phyloP scores from a whole-genome alignment of 1,140 invertebrate species.

The Ruditapes philippinarum region DNA sequence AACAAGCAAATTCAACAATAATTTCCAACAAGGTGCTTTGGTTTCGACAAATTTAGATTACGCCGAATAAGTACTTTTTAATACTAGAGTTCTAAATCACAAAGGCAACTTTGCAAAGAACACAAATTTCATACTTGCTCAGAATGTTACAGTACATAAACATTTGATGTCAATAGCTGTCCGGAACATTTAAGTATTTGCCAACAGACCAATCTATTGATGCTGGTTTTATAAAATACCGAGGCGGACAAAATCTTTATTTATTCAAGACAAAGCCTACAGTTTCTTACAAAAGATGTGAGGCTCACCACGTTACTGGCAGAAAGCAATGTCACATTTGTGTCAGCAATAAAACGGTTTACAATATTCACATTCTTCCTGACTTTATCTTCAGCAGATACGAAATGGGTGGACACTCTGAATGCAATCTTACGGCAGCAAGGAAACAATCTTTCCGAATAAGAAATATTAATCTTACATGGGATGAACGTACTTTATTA shows the following conservation, averaged over 20 bases:
- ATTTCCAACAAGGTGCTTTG: no score
- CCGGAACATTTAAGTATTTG: background rate
- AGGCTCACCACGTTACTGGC: slow-evolving; percentile 16
- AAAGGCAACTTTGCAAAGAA: no score
- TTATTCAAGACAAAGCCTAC: background rate
- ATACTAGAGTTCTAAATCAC: no score
- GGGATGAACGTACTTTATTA: slow-evolving; percentile 1
- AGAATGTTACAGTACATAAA: no score
- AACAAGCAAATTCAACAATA: no score
- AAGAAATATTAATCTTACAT: background rate
- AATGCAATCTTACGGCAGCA: background rate
- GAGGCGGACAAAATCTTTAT: background rate
- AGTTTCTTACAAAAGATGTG: slow-evolving; percentile 1
- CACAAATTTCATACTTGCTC: no score
- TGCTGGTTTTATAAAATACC: slow-evolving; percentile 21
- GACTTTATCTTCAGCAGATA: slow-evolving; percentile 1
- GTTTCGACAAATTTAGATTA: no score
- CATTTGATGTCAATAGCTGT: no score
- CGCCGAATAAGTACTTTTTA: no score
- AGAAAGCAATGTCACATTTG: background rate
- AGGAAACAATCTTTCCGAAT: background rate
- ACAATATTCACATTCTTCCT: slow-evolving; percentile 10
- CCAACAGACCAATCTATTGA: slow-evolving; percentile 12
- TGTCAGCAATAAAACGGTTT: background rate
- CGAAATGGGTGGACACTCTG: background rate